These are phyloP conservation scores for Chromis chromis DNA, from an alignment of 2,797 vertebrate species.

Conservation along the genomic window DNA sequence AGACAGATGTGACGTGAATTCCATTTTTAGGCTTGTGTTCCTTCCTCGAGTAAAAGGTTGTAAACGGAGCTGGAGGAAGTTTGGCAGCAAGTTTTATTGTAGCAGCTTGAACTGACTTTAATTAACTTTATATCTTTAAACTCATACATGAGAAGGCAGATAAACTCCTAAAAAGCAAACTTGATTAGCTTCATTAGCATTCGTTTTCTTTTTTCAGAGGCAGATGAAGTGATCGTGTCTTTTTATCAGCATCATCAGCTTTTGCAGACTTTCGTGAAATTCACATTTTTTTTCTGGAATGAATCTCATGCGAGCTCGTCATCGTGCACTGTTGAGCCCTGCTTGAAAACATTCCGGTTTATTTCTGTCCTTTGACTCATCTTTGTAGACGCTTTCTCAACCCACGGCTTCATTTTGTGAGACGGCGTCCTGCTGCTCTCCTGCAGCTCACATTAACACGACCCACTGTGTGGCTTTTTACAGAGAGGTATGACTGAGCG, in stretches of 20 bases:
- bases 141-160: no score
- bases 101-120: no score
- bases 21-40: conserved; percentile 8
- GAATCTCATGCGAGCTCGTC: neutral
- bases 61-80: neutral
- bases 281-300: no score
- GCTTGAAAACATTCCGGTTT: neutral
- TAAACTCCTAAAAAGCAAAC: no score
- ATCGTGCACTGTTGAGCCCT: no score
- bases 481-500: conserved; percentile 10
- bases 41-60: neutral
- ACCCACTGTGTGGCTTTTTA: conserved; percentile 21
- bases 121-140: no score
- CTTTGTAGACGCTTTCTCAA: conserved; percentile 1
- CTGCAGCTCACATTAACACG: conserved; percentile 10
- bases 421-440: conserved; percentile 4
- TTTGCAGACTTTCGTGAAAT: no score
- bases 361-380: conserved; percentile 27
- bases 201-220: no score
- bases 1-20: neutral
- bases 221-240: no score
- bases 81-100: neutral
- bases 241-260: no score
- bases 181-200: no score
- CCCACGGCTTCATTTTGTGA: conserved; percentile 11